A percentile compares a stretch with the other conserved stretches of the same genome.
Evolutionary conservation across 1,140 invertebrate genomes (phyloP).

Genomic region (Pollicipes pollicipes): DNA sequence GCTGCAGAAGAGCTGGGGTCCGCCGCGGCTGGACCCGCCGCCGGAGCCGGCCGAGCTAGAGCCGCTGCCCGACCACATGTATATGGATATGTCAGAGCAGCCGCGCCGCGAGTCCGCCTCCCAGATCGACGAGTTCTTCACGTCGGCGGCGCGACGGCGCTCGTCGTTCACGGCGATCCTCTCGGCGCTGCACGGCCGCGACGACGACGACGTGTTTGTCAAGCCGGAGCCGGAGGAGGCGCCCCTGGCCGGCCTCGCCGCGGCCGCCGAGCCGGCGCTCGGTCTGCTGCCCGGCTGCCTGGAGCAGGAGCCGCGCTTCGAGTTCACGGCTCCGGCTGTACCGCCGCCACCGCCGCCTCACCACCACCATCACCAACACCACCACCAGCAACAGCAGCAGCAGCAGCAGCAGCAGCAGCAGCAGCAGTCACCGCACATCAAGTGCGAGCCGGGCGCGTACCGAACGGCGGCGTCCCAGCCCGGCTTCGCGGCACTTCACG

Average conservation of each 20-base stretch:
- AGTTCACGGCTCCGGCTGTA: conserved; percentile 7
- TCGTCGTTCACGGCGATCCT: not conserved
- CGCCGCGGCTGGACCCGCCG: not conserved
- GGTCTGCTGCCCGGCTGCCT: conserved; percentile 21
- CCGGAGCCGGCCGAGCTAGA: conserved; percentile 11
- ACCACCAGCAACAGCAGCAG: no score
- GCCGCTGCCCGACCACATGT: conserved; percentile 9
- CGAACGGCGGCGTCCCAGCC: not conserved
- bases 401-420: no score
- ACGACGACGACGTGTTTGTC: not conserved
- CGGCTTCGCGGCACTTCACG: no score
- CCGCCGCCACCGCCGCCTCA: conserved; percentile 4
- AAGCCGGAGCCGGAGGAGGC: conserved; percentile 3
- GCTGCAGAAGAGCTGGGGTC: not conserved
- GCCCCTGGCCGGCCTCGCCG: conserved; percentile 27
- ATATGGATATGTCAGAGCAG: conserved; percentile 19
- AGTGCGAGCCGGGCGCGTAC: not conserved
- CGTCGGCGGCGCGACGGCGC: conserved; percentile 22
- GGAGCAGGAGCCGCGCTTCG: conserved; percentile 21
- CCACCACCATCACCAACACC: no score
- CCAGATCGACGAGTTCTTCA: conserved; percentile 50
- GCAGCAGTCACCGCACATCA: not conserved
- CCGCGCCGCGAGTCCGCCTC: conserved; percentile 40
- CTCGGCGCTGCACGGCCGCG: not conserved
- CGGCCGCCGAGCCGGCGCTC: conserved; percentile 30